Conservation (phyloP, 2,888 invertebrate species). For the Drosophila longiperda region DNA sequence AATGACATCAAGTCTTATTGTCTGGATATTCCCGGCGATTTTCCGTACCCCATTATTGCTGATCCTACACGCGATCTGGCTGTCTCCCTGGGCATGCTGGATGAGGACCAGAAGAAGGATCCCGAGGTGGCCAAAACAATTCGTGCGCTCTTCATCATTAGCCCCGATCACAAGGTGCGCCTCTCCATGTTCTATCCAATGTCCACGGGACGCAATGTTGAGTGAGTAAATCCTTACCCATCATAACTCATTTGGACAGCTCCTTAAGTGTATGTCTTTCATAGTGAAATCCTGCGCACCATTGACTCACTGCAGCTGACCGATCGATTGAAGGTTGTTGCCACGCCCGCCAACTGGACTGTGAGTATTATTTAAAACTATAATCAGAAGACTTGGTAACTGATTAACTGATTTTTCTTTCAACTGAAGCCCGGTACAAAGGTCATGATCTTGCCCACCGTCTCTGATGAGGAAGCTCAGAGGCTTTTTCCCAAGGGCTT, state of each 20-base stretch:
- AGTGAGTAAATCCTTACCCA: conserved; percentile 86
- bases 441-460: conserved; percentile 92
- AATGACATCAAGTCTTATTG: conserved; percentile 90
- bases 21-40: conserved; percentile 89
- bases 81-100: conserved; percentile 91
- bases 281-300: conserved; percentile 92
- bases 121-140: conserved; percentile 89
- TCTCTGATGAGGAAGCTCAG: conserved; percentile 88
- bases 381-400: background rate
- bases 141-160: conserved; percentile 92
- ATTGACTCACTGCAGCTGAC: conserved; percentile 93
- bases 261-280: background rate
- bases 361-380: conserved; percentile 85
- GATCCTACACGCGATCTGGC: conserved; percentile 91
- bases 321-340: conserved; percentile 89
- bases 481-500: conserved; percentile 90
- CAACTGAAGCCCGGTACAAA: conserved; percentile 88
- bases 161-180: conserved; percentile 91
- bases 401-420: background rate
- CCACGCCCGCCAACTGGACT: conserved; percentile 95
- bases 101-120: conserved; percentile 89
- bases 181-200: conserved; percentile 93
- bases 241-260: background rate
- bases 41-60: conserved; percentile 94
- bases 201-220: conserved; percentile 94